These are phyloP conservation scores for Ondatra zibethicus DNA, from an alignment of 2,113 vertebrate species.

Conservation along the genomic window DNA sequence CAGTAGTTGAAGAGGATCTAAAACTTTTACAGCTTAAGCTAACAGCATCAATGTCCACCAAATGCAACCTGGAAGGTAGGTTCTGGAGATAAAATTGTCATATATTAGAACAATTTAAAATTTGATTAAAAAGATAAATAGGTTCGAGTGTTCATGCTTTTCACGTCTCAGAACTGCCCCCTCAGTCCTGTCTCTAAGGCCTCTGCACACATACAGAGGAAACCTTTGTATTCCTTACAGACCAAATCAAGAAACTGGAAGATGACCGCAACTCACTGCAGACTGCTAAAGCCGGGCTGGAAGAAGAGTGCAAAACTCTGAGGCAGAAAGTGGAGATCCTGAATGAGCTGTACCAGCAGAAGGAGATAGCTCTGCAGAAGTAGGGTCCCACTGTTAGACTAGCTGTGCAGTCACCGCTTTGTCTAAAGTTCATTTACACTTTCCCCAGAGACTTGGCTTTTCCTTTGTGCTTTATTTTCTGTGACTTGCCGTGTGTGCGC, in stretches of 20 bases:
- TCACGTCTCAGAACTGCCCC: background rate
- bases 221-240: slow-evolving; percentile 80
- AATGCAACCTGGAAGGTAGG: slow-evolving; percentile 94
- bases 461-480: background rate
- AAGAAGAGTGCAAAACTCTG: slow-evolving; percentile 92
- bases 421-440: background rate
- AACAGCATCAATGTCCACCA: slow-evolving; percentile 90
- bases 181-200: background rate
- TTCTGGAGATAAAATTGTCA: background rate
- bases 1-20: slow-evolving; percentile 94
- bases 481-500: background rate
- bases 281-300: slow-evolving; percentile 89
- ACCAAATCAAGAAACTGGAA: slow-evolving; percentile 92
- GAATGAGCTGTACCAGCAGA: slow-evolving; percentile 96
- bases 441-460: background rate
- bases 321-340: slow-evolving; percentile 97
- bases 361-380: slow-evolving; percentile 97
- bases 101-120: background rate
- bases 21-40: slow-evolving; percentile 92
- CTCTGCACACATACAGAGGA: no score
- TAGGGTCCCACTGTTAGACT: slow-evolving; percentile 80
- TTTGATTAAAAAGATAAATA: background rate
- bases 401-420: background rate
- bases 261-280: slow-evolving; percentile 87
- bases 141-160: background rate